phyloP scores from a whole-genome alignment of 2,888 invertebrate genomes.

The Macaria liturata region DNA sequence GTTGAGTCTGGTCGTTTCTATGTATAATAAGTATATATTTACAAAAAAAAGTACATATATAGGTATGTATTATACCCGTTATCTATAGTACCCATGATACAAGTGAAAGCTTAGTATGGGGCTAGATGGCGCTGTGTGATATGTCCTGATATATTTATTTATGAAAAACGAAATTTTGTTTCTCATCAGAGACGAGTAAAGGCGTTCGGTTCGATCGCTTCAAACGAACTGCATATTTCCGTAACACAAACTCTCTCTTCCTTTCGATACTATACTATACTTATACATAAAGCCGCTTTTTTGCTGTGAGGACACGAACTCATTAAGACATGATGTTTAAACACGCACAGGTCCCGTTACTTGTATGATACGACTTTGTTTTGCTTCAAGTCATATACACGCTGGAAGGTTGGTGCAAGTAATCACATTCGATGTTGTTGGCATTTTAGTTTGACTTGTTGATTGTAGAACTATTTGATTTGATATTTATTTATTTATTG shows the following conservation, averaged over 20 bases:
- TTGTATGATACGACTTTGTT: slow-evolving; percentile 12
- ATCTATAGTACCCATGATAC: too few species aligned
- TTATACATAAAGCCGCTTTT: slow-evolving; percentile 10
- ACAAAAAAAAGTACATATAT: too few species aligned
- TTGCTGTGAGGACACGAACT: slow-evolving; percentile 16
- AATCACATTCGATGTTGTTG: slow-evolving; percentile 10
- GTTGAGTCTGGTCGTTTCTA: too few species aligned
- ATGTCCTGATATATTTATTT: too few species aligned
- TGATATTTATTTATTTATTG: too few species aligned
- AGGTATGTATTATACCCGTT: too few species aligned
- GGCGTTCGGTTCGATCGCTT: slow-evolving; percentile 47
- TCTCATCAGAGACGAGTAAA: slow-evolving; percentile 38
- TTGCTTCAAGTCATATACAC: neutral
- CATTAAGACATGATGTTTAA: slow-evolving; percentile 18
- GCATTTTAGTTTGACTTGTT: slow-evolving; percentile 1
- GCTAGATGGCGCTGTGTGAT: too few species aligned
- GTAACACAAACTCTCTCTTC: slow-evolving; percentile 10
- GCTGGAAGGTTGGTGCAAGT: neutral
- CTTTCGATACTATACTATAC: neutral
- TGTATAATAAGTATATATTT: too few species aligned
- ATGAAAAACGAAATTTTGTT: too few species aligned
- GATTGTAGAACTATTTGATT: too few species aligned
- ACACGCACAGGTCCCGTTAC: slow-evolving; percentile 19
- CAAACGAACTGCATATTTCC: slow-evolving; percentile 35
- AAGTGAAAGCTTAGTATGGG: too few species aligned